Percentiles rank a stretch among this genome's conserved stretches.
These are phyloP conservation scores for Catonia carolina DNA, from an alignment of 2,888 invertebrate species.

Conservation along the genomic window DNA sequence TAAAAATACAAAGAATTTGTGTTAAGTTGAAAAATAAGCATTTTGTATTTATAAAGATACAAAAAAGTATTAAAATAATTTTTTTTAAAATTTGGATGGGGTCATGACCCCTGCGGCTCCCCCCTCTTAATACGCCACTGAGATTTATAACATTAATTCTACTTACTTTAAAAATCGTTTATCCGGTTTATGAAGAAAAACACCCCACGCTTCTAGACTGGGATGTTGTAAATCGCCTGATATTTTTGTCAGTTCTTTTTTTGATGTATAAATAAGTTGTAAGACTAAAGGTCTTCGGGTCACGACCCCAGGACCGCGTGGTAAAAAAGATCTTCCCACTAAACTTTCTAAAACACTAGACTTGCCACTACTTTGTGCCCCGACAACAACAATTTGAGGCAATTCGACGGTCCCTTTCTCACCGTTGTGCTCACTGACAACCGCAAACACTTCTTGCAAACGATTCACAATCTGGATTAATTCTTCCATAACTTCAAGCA, in stretches of 20 bases:
- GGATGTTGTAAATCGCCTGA: constrained; percentile 44
- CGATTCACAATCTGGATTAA: constrained; percentile 4
- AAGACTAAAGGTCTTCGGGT: constrained; percentile 56
- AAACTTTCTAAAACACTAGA: constrained; percentile 57
- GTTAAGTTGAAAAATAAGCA: too few relatives aligned
- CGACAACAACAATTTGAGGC: constrained; percentile 60
- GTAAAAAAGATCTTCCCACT: constrained; percentile 56
- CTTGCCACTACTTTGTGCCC: constrained; percentile 58
- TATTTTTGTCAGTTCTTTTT: constrained; percentile 45
- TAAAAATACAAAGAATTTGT: too few relatives aligned
- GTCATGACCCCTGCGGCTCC: too few relatives aligned
- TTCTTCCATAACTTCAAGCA: neutral
- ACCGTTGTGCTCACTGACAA: neutral
- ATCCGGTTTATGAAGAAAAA: constrained; percentile 53
- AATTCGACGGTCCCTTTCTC: neutral
- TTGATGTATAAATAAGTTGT: constrained; percentile 50
- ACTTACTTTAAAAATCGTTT: constrained; percentile 30
- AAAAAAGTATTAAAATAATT: too few relatives aligned
- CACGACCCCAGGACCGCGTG: constrained; percentile 56
- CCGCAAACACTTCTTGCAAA: constrained; percentile 4
- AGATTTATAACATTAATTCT: too few relatives aligned
- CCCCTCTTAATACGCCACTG: too few relatives aligned
- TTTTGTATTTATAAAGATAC: too few relatives aligned
- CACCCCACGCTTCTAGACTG: constrained; percentile 50
- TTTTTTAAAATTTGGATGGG: too few relatives aligned